These are phyloP conservation scores for Cricetomys ansorgei DNA, from an alignment of 2,113 vertebrate species.

Conservation along the genomic window DNA sequence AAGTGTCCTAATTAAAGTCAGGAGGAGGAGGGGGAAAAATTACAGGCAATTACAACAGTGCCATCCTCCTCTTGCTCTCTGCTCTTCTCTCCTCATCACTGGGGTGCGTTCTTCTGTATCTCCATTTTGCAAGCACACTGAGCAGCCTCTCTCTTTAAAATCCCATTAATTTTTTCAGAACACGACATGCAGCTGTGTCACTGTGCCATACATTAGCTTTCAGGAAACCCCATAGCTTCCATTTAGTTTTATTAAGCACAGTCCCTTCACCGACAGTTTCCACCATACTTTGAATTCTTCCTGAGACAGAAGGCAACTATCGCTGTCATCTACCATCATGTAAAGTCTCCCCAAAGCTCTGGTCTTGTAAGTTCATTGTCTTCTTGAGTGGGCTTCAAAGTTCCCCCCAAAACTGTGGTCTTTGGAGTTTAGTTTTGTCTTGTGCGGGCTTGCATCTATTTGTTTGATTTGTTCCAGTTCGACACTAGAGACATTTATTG, in stretches of 20 bases:
- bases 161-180: conserved; percentile 78
- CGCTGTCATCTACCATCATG: neutral
- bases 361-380: neutral
- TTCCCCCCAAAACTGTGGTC: neutral
- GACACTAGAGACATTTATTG: neutral
- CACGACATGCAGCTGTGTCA: conserved; percentile 66
- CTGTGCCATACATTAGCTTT: conserved; percentile 60
- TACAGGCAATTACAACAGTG: conserved; percentile 57
- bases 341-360: neutral
- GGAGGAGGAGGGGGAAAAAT: conserved; percentile 61
- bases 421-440: neutral
- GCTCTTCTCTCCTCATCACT: conserved; percentile 58
- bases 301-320: conserved; percentile 23
- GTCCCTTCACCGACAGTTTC: conserved; percentile 52
- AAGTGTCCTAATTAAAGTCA: conserved; percentile 81
- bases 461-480: neutral
- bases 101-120: conserved; percentile 57
- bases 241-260: conserved; percentile 69
- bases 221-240: conserved; percentile 62
- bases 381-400: neutral
- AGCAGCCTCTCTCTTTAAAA: conserved; percentile 80
- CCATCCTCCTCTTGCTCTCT: conserved; percentile 57
- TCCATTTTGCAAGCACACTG: conserved; percentile 78
- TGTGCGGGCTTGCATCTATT: neutral
- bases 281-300: conserved; percentile 40